Conservation (phyloP, 2,113 vertebrate species). For the Pedetes capensis region DNA sequence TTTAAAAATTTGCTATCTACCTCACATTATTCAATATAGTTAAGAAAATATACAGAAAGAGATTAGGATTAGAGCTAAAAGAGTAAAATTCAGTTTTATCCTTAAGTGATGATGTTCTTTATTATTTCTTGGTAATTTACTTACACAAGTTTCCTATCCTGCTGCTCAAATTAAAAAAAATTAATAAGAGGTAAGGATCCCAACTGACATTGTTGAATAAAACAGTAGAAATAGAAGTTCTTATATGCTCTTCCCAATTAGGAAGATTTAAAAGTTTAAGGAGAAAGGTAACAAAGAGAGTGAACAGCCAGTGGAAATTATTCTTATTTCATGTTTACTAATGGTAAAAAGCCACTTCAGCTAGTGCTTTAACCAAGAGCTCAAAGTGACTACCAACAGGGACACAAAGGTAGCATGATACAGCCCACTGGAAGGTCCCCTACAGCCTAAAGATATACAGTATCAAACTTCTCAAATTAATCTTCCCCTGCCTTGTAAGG, state of each 20-base stretch:
- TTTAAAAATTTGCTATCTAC: constrained; percentile 26
- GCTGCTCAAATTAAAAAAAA: constrained; percentile 13
- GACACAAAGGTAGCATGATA: not conserved
- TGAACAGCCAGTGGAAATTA: not conserved
- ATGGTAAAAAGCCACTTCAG: not conserved
- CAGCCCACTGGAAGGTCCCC: not conserved
- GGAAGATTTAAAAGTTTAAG: not conserved
- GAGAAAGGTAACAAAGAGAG: not conserved
- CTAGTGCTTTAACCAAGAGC: not conserved
- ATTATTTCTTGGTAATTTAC: constrained; percentile 44
- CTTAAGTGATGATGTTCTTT: not conserved
- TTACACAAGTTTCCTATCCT: not conserved
- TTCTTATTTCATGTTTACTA: not conserved
- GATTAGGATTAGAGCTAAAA: constrained; percentile 1
- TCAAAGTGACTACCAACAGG: not conserved
- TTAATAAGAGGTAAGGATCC: constrained; percentile 11
- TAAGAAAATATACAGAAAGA: constrained; percentile 22
- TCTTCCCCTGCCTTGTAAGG: not conserved
- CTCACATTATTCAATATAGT: not conserved
- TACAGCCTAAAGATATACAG: not conserved
- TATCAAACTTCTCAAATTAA: not conserved
- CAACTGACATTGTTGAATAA: not conserved
- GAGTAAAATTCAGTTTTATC: not conserved
- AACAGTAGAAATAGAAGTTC: not conserved
- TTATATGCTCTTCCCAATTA: not conserved